Conservation (phyloP, 2,113 vertebrate species). For the Myiozetetes cayanensis region DNA sequence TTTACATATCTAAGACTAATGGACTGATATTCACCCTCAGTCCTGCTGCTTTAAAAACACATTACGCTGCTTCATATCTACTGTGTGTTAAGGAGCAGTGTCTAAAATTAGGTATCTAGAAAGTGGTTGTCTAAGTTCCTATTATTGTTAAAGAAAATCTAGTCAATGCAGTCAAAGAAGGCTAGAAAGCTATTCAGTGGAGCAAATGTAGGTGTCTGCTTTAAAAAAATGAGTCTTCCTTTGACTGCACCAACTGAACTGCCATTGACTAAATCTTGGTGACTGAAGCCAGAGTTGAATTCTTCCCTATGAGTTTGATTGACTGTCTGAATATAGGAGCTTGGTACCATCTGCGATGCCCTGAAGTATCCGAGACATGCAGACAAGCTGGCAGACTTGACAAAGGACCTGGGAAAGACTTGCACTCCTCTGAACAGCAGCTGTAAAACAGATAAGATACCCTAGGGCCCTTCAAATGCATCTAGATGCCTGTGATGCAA, state of each 20-base stretch:
- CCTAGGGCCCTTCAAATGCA: conserved; percentile 33
- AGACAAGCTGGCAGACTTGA: conserved; percentile 10
- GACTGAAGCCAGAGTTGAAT: not conserved
- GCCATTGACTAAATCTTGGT: not conserved
- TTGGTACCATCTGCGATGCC: not conserved
- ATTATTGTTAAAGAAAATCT: not conserved
- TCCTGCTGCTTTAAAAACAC: not conserved
- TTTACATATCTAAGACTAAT: not conserved
- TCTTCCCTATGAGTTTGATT: not conserved
- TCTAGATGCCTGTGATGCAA: conserved; percentile 26
- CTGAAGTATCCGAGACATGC: not conserved
- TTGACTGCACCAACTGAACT: not conserved
- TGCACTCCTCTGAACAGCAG: not conserved
- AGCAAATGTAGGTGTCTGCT: conserved; percentile 10
- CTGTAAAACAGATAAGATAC: conserved; percentile 11
- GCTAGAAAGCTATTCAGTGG: not conserved
- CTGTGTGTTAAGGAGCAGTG: not conserved
- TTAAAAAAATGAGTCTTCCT: conserved; percentile 1
- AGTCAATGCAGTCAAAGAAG: not conserved
- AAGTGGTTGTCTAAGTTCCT: not conserved
- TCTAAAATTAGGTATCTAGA: conserved; percentile 27
- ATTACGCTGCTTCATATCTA: not conserved
- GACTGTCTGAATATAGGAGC: not conserved
- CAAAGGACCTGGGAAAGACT: not conserved
- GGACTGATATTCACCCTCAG: not conserved